Base-by-base conservation (phyloP, 2,797 vertebrate genomes). In the Crocidura indochinensis region DNA sequence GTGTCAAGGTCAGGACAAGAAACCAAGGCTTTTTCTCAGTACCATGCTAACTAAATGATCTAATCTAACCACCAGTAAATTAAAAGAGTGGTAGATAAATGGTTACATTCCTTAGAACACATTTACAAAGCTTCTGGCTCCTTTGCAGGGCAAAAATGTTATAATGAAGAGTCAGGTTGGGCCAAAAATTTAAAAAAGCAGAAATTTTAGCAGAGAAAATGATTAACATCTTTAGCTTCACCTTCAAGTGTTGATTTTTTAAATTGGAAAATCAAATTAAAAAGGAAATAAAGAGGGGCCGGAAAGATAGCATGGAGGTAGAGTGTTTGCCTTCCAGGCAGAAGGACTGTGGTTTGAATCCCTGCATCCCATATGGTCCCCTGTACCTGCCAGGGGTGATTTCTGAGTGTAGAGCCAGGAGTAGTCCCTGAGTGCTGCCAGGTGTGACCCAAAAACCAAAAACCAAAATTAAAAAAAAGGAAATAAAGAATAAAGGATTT, bases 131-230 rank as follows among this genome's bases (percentile, higher is more conserved):
- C 38, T 89, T 77, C 14, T 6, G 8, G n/a, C 31, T 71, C 24
- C 62, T 87, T 80, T 60, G 38, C 49, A 9, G 73, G 29, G 71
- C 1, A 73, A 75, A 86, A 90, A 53, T 20, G 62, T 8, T 19
- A 47, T 67, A 27, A 12, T 22, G 44, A 26, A 79, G 65, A 73
- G n/a, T 68, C 1, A 14, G 29, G 19, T 47, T n/a, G n/a, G 44
- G 74, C 26, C 20, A 82, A 91, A 74, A 27, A 65, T 82, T 75
- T 91, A 67, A 46, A 22, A 84, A 91, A 26, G 27, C n/a, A 46
- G 51, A 60, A 62, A 46, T 79, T 95, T 78, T 38, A 67, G 65
- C 62, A 53, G 76, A 87, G 26, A 27, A 89, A 49, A 75, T 9
- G 60, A 20, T 47, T 49, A 87, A 89, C 27, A 19, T 4, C 72